A percentile compares a stretch with the other conserved stretches of the same genome.
Conservation (phyloP, 2,888 invertebrate genomes). For the Pharmacophagus antenor region DNA sequence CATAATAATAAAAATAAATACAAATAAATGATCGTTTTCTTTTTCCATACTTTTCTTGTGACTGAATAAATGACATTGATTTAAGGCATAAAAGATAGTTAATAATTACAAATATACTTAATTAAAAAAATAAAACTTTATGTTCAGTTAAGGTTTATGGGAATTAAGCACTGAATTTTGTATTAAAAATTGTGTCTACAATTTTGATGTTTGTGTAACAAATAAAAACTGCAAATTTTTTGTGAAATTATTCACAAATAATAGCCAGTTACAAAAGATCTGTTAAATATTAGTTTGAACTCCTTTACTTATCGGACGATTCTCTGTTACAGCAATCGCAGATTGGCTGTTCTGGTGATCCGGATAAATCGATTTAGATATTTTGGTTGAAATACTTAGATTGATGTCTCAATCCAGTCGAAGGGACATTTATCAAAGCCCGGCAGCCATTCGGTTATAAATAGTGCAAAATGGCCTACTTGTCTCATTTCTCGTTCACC, state of each 20-base stretch:
- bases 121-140: no score
- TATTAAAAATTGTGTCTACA: not conserved
- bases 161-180: no score
- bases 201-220: not conserved
- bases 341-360: constrained; percentile 10
- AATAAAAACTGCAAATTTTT: not conserved
- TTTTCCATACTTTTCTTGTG: no score
- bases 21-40: no score
- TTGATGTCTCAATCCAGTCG: constrained; percentile 12
- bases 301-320: not conserved
- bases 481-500: constrained; percentile 1
- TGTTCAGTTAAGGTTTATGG: no score
- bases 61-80: no score
- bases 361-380: constrained; percentile 19
- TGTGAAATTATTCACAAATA: not conserved
- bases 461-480: not conserved
- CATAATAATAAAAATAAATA: no score
- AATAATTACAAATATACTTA: no score
- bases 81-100: no score
- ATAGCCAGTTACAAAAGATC: not conserved
- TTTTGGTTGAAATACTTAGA: constrained; percentile 10
- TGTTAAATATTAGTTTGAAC: not conserved
- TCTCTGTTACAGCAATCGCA: constrained; percentile 9
- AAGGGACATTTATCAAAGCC: constrained; percentile 8
- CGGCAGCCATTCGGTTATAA: constrained; percentile 4